A percentile compares a stretch with the other conserved stretches of the same genome.
Conservation (phyloP, 2,888 invertebrate genomes). For the Tachina grossa region DNA sequence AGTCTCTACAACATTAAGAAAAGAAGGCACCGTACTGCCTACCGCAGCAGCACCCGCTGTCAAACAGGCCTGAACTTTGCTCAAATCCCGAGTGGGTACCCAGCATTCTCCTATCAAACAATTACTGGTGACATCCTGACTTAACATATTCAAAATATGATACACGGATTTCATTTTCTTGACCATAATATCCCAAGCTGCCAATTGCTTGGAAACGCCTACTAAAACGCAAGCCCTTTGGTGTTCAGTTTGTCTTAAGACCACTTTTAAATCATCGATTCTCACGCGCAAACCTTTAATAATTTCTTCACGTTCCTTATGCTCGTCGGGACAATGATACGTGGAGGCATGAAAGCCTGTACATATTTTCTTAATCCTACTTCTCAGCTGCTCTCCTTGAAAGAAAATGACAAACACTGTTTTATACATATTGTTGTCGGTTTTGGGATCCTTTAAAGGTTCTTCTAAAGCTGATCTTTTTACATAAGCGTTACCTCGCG, state of each 20-base stretch:
- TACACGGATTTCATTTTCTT: conserved; percentile 97
- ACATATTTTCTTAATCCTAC: conserved; percentile 93
- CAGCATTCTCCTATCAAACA: conserved; percentile 96
- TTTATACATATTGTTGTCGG: conserved; percentile 88
- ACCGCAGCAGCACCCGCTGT: conserved; percentile 92
- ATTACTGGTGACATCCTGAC: conserved; percentile 95
- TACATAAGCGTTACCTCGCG: conserved; percentile 93
- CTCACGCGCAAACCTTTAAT: conserved; percentile 93
- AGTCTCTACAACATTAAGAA: conserved; percentile 94
- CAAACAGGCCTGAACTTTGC: conserved; percentile 88
- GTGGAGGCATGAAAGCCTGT: conserved; percentile 93
- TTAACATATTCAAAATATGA: conserved; percentile 96
- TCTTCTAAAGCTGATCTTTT: conserved; percentile 90
- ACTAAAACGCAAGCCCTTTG: conserved; percentile 92
- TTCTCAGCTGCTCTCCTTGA: conserved; percentile 93
- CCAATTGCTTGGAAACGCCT: conserved; percentile 91
- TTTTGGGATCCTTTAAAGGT: conserved; percentile 89
- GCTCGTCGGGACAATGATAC: conserved; percentile 93
- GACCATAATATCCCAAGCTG: conserved; percentile 92
- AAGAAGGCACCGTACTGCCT: conserved; percentile 96
- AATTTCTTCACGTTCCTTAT: conserved; percentile 92
- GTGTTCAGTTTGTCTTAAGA: conserved; percentile 92
- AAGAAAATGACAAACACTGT: conserved; percentile 93
- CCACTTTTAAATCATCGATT: conserved; percentile 91
- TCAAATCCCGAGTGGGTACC: conserved; percentile 90